Evolutionary conservation across 2,888 invertebrate species (phyloP).

Genomic region (Willowsia nigromaculata): DNA sequence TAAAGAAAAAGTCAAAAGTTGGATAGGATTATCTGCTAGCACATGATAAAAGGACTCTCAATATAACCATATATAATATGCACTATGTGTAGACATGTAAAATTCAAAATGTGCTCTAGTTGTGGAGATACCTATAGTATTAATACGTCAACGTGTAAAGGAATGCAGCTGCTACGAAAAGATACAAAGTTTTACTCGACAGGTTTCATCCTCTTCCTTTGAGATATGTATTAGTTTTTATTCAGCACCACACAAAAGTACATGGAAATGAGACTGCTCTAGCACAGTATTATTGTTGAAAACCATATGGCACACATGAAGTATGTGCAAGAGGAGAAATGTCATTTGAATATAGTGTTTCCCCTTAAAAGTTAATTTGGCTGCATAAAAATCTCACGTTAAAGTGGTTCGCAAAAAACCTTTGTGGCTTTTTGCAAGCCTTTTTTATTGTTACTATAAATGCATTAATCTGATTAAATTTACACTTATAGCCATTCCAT

Average conservation of each 20-base stretch:
- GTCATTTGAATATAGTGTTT: neutral
- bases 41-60: too few relatives aligned
- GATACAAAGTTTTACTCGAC: neutral
- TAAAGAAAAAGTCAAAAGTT: too few relatives aligned
- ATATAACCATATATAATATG: too few relatives aligned
- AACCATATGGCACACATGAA: constrained; percentile 22
- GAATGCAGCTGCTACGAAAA: neutral
- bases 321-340: neutral
- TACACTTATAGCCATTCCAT: too few relatives aligned
- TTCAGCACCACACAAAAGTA: neutral
- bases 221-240: neutral
- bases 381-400: neutral
- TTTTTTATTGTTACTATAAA: too few relatives aligned
- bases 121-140: neutral
- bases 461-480: too few relatives aligned
- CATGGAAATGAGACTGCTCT: neutral
- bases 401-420: neutral
- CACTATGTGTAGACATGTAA: neutral
- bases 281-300: neutral
- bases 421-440: too few relatives aligned
- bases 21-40: too few relatives aligned
- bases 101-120: neutral
- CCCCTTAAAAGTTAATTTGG: neutral
- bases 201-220: neutral
- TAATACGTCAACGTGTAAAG: neutral